These are phyloP conservation scores for Drosophila sturtevanti DNA, from an alignment of 1,140 invertebrate genomes.

Conservation along the genomic window DNA sequence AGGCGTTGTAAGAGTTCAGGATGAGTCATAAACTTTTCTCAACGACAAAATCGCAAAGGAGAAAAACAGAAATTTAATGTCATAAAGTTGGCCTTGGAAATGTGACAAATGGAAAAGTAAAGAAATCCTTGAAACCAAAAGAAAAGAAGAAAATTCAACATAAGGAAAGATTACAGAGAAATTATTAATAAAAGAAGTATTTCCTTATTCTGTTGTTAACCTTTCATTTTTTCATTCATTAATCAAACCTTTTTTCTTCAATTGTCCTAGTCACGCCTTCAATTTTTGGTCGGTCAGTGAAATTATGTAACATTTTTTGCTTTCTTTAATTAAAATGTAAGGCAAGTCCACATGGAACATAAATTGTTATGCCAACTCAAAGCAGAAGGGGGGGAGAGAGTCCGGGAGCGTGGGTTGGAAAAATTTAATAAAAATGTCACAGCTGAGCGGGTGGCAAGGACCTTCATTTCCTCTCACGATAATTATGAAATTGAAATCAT, in stretches of 20 bases:
- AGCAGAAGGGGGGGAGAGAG: not conserved
- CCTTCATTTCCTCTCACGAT: constrained; percentile 41
- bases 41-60: constrained; percentile 28
- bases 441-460: constrained; percentile 41
- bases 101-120: not conserved
- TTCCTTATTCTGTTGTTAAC: not conserved
- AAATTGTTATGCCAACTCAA: constrained; percentile 31
- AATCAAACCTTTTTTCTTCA: constrained; percentile 22
- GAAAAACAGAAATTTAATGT: not conserved
- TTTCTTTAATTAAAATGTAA: constrained; percentile 57
- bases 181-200: not conserved
- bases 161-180: not conserved
- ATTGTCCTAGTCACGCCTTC: constrained; percentile 3
- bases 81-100: not conserved
- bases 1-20: constrained; percentile 18
- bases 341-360: constrained; percentile 19
- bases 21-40: constrained; percentile 32
- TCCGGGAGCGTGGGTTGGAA: not conserved
- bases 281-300: constrained; percentile 7
- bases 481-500: constrained; percentile 57
- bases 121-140: not conserved
- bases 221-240: constrained; percentile 23
- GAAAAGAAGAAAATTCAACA: not conserved
- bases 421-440: constrained; percentile 70
- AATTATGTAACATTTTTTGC: constrained; percentile 35